Evolutionary conservation across 2,113 vertebrate species (phyloP), one percentile per base, ranked within the genome.

Genomic region (Parus major): DNA sequence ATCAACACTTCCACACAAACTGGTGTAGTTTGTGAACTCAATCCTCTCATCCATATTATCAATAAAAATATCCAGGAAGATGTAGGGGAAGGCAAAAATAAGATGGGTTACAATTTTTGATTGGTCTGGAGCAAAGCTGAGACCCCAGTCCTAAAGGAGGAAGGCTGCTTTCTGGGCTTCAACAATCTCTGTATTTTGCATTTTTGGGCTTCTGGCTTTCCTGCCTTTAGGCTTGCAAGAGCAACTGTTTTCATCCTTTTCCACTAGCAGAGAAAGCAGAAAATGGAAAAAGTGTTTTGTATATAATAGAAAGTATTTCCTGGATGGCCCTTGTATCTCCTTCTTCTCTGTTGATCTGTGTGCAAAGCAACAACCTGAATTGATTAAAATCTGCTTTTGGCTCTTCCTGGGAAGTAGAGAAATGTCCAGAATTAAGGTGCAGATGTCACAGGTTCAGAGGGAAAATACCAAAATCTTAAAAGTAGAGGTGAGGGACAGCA

Each of bases 1-100:
- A 44, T 12, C 7, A 59, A 6, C 24, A n/a, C 13, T 50, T 1
- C 4, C 2, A 5, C 6, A 1, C 33, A 52, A 5, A 14, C 4
- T 52, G 8, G 2, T 44, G 10, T 36, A 22, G 10, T 52, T 41
- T 19, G 6, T 44, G 63, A 68, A 68, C 31, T 60, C 33, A 77
- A 23, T 46, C 18, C 5, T 17, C 11, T 60, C 46, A 53, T 36
- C 22, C 39, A 39, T 33, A 39, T 77, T 15, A 60, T 39, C 18
- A 60, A n/a, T 28, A 28, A 69, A 19, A 15, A 39, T 23, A n/a
- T 7, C 10, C 22, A 33, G 15, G 11, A 39, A 64, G 11, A 63
- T 55, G 21, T 8, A 6, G 7, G 7, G 56, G 9, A 75, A 36
- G 20, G 31, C 9, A 60, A 84, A 82, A 79, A 15, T 47, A 41